Percentiles rank a stretch among this genome's conserved stretches.
Evolutionary conservation across 2,113 vertebrate species (phyloP).

Genomic region (Rhinolophus sinicus): DNA sequence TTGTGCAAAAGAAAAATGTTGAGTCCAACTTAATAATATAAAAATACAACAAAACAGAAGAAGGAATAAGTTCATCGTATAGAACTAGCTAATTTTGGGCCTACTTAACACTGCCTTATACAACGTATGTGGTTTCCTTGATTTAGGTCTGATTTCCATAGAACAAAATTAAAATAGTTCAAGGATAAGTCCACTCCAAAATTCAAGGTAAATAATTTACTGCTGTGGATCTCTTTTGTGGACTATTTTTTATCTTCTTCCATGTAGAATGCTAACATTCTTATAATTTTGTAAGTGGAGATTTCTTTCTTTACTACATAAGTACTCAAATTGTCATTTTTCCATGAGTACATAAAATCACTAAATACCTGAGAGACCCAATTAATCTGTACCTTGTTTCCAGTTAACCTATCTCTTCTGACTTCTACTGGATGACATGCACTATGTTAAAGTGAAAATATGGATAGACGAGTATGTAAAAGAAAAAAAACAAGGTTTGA

Average conservation of each 20-base stretch:
- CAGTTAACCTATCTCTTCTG: background rate
- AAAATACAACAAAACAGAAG: background rate
- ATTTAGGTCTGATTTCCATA: background rate
- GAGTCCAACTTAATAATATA: background rate
- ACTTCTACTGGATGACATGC: background rate
- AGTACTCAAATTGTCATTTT: background rate
- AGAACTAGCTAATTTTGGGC: background rate
- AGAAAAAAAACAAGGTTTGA: constrained; percentile 50
- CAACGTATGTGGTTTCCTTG: background rate
- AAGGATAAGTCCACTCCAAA: background rate
- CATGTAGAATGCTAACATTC: background rate
- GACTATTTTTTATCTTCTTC: background rate
- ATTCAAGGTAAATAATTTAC: background rate
- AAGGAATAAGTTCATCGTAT: background rate
- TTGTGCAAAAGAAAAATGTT: background rate
- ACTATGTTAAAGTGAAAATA: constrained; percentile 31
- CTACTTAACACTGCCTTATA: background rate
- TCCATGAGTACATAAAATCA: background rate
- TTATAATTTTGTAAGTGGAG: background rate
- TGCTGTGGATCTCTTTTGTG: background rate
- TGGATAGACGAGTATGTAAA: background rate
- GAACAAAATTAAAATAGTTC: background rate
- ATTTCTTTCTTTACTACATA: background rate
- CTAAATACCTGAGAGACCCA: background rate
- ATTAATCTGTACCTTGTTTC: background rate